Evolutionary conservation across 2,888 invertebrate species (phyloP).

Genomic region (Xestia ashworthii): DNA sequence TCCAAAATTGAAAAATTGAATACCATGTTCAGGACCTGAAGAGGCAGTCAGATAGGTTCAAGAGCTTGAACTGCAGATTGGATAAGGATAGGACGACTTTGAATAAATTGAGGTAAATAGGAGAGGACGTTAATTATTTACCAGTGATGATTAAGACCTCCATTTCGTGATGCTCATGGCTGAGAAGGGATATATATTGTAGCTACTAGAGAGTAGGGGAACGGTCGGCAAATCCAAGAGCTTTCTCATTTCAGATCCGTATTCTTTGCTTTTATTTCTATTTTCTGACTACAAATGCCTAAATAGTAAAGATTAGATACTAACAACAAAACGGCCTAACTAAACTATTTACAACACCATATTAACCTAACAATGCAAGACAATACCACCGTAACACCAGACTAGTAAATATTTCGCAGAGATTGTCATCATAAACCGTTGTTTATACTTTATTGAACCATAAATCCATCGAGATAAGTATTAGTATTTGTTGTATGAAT

Average conservation of each 20-base stretch:
- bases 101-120: background rate
- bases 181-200: background rate
- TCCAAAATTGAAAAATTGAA: background rate
- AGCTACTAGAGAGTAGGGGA: background rate
- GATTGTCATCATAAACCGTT: slow-evolving; percentile 64
- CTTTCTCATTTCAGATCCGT: background rate
- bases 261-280: background rate
- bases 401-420: slow-evolving; percentile 57
- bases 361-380: slow-evolving; percentile 26
- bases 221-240: background rate
- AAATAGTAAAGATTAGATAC: background rate
- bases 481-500: slow-evolving; percentile 66
- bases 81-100: background rate
- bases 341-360: slow-evolving; percentile 28
- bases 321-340: slow-evolving; percentile 1
- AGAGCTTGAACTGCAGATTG: background rate
- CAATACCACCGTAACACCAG: slow-evolving; percentile 35
- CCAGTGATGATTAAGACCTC: background rate
- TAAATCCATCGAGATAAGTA: slow-evolving; percentile 67
- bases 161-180: background rate
- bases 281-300: background rate
- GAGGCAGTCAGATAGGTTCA: background rate
- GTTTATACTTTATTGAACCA: slow-evolving; percentile 66
- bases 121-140: background rate
- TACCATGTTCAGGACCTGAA: background rate